These are phyloP conservation scores for Drosophila mimetica DNA, from an alignment of 2,888 invertebrate genomes.

Conservation along the genomic window DNA sequence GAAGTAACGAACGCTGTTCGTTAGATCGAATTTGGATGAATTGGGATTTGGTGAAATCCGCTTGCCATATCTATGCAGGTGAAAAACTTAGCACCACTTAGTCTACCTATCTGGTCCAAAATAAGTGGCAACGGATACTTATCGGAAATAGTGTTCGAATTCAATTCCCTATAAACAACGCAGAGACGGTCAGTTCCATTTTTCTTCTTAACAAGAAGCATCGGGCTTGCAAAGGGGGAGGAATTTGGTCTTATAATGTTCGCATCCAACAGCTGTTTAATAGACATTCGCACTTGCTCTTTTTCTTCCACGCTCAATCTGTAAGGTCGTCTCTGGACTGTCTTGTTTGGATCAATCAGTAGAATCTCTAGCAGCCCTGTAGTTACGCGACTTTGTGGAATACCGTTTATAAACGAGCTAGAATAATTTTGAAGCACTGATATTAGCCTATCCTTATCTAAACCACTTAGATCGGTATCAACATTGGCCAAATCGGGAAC, in stretches of 20 bases:
- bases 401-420: constrained; percentile 1
- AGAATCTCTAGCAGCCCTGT: neutral
- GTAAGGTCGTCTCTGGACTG: neutral
- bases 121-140: constrained; percentile 1
- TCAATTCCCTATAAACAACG: neutral
- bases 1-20: neutral
- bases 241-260: constrained; percentile 8
- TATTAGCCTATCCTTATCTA: neutral
- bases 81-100: constrained; percentile 2
- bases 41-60: neutral
- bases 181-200: neutral
- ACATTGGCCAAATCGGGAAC: neutral
- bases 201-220: neutral
- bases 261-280: constrained; percentile 4
- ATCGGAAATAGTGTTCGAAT: neutral
- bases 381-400: constrained; percentile 2
- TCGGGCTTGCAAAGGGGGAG: neutral
- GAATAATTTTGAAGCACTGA: neutral
- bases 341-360: neutral
- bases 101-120: neutral
- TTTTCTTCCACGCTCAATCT: constrained; percentile 8
- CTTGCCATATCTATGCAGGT: neutral
- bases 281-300: neutral
- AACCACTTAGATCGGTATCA: neutral
- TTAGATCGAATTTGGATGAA: too few relatives aligned